Evolutionary conservation across 92 coral and sea anemone genomes (phyloP).

Genomic region (Montipora capitata): DNA sequence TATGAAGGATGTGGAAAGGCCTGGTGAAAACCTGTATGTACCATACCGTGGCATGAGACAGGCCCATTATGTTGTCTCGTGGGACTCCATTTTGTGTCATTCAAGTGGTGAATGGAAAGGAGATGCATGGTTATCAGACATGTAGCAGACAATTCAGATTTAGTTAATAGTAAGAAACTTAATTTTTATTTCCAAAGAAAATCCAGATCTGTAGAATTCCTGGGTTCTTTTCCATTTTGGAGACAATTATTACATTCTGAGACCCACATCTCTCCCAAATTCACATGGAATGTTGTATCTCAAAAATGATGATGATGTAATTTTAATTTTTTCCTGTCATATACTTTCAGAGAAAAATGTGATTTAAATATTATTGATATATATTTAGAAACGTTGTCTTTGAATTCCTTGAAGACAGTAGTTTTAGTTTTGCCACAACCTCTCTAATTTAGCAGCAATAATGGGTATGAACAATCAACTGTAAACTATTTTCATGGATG

Average conservation of each 20-base stretch:
- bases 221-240: not conserved
- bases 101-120: conserved; percentile 44
- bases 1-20: conserved; percentile 7
- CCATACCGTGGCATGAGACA: conserved; percentile 4
- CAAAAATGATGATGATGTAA: not conserved
- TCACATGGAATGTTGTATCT: not conserved
- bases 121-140: conserved; percentile 13
- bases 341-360: not conserved
- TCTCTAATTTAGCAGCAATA: not conserved
- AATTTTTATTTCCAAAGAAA: too few species aligned
- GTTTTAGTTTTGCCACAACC: not conserved
- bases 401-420: not conserved
- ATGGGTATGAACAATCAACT: not conserved
- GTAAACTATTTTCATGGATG: not conserved
- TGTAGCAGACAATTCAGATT: too few species aligned
- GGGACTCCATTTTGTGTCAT: conserved; percentile 34
- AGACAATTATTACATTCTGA: not conserved
- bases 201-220: too few species aligned
- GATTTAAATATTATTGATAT: not conserved
- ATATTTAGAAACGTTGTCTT: not conserved
- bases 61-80: conserved; percentile 23
- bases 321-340: conserved; percentile 1
- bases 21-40: conserved; percentile 25
- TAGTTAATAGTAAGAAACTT: too few species aligned
- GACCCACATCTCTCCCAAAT: not conserved